Percentiles rank a stretch among this genome's conserved stretches.
phyloP scores from a whole-genome alignment of 2,888 invertebrate genomes.

The Acanthosoma haemorrhoidale region DNA sequence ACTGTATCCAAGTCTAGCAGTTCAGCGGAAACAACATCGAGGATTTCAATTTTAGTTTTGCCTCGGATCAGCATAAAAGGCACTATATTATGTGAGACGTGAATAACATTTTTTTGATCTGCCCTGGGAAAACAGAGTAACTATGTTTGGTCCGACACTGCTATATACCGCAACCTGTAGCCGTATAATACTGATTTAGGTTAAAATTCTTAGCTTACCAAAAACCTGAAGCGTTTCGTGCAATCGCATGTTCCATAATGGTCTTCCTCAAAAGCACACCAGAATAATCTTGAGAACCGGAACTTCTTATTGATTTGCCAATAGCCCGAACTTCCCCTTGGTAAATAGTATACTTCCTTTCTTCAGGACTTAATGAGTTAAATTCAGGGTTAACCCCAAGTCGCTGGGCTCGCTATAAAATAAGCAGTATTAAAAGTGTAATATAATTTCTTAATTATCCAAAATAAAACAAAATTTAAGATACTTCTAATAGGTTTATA shows the following conservation, averaged over 20 bases:
- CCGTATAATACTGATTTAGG: too few relatives aligned
- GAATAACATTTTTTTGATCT: constrained; percentile 70
- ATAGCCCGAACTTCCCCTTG: constrained; percentile 70
- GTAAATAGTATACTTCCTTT: constrained; percentile 59
- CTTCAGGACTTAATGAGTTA: constrained; percentile 20
- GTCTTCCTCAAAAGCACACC: constrained; percentile 76
- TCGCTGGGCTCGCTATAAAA: constrained; percentile 40
- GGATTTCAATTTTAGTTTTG: constrained; percentile 61
- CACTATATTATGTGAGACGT: constrained; percentile 70
- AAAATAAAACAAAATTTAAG: constrained; percentile 24
- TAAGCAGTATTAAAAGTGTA: constrained; percentile 13
- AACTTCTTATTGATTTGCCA: constrained; percentile 68
- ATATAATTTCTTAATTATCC: background rate
- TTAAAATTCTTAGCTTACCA: too few relatives aligned
- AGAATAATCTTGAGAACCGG: constrained; percentile 63
- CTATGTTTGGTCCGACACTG: too few relatives aligned
- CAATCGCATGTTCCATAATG: constrained; percentile 75
- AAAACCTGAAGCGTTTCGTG: constrained; percentile 77
- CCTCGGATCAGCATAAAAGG: constrained; percentile 69
- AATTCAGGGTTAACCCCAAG: constrained; percentile 32
- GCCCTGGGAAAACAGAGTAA: constrained; percentile 54
- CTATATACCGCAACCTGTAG: too few relatives aligned
- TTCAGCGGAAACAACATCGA: constrained; percentile 69
- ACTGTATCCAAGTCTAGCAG: constrained; percentile 74
- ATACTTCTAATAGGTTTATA: constrained; percentile 64